Percentiles rank a stretch among this genome's conserved stretches.
These are phyloP conservation scores for Drosophila incognita DNA, from an alignment of 2,888 invertebrate genomes.

Conservation along the genomic window DNA sequence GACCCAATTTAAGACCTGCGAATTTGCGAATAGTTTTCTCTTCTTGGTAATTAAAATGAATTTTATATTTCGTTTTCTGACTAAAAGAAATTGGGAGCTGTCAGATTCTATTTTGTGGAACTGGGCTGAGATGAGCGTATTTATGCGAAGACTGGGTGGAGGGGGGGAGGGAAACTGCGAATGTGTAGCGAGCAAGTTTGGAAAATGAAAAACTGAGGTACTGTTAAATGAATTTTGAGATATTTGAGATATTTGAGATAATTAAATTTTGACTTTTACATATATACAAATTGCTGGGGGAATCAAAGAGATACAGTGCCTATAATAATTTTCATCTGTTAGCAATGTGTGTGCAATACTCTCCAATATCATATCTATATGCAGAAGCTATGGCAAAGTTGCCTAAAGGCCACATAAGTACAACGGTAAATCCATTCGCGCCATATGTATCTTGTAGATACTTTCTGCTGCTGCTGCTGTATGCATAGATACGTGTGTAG, in stretches of 20 bases:
- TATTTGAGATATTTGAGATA: not conserved
- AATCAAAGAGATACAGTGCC: not conserved
- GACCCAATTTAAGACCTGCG: constrained; percentile 58
- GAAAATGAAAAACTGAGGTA: not conserved
- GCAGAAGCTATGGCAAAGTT: constrained; percentile 11
- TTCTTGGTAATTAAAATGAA: constrained; percentile 58
- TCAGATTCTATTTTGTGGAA: constrained; percentile 40
- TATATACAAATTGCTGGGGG: not conserved
- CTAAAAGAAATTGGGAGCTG: constrained; percentile 44
- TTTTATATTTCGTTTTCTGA: constrained; percentile 40
- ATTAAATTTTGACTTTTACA: not conserved
- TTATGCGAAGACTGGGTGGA: not conserved
- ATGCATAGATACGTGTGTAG: constrained; percentile 48
- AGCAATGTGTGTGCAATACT: constrained; percentile 4
- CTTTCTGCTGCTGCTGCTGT: constrained; percentile 42
- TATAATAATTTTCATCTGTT: not conserved
- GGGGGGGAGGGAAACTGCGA: not conserved
- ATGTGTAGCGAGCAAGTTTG: not conserved
- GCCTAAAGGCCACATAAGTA: constrained; percentile 65
- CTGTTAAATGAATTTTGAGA: not conserved
- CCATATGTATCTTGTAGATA: constrained; percentile 76
- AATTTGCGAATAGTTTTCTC: constrained; percentile 42
- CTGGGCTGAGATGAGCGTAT: constrained; percentile 15
- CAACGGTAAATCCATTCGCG: constrained; percentile 64
- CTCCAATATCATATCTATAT: not conserved